Conservation (phyloP, 2,113 vertebrate genomes). For the Pseudonaja textilis region DNA sequence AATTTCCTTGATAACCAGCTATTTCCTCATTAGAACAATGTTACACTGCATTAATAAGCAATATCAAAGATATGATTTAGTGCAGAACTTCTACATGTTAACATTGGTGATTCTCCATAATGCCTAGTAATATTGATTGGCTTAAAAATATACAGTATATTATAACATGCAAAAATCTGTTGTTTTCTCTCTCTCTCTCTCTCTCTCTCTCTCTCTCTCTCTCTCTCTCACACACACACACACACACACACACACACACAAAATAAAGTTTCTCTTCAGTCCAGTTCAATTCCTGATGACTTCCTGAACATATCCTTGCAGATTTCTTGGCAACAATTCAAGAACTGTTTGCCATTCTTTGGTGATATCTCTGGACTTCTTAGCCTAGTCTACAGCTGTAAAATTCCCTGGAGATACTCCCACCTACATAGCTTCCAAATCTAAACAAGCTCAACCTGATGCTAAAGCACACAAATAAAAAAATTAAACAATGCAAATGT, state of each 20-base stretch:
- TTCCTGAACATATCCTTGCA: neutral
- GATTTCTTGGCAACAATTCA: neutral
- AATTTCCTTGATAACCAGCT: neutral
- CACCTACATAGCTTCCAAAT: neutral
- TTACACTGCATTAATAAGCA: neutral
- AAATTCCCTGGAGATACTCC: neutral
- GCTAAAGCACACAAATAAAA: neutral
- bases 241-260: no score
- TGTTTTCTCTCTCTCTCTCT: neutral
- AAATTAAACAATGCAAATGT: neutral
- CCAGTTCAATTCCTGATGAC: neutral
- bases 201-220: no score
- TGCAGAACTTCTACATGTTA: neutral
- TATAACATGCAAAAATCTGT: neutral
- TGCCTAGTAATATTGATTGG: neutral
- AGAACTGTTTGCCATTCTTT: neutral
- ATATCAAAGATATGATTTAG: neutral
- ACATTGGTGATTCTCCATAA: neutral
- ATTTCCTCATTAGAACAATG: neutral
- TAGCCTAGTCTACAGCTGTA: neutral
- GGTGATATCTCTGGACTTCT: neutral
- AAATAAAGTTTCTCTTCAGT: neutral
- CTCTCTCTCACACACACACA: no score
- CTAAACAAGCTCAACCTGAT: neutral
- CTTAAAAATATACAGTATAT: neutral